These are phyloP conservation scores for Dasyurus viverrinus DNA, from an alignment of 2,113 vertebrate species.

Conservation along the genomic window DNA sequence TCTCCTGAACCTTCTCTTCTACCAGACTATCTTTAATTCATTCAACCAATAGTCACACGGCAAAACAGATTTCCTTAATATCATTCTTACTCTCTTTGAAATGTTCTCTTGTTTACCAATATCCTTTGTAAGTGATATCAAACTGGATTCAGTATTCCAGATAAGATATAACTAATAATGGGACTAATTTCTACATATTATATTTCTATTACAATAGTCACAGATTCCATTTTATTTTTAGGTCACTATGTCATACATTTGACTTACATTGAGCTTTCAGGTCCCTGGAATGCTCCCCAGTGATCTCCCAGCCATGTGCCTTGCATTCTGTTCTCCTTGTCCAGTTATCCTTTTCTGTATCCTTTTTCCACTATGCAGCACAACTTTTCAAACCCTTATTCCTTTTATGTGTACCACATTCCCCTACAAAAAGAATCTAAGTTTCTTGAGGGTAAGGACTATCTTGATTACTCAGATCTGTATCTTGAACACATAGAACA, in stretches of 20 bases:
- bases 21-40: neutral
- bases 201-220: neutral
- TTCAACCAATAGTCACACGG: neutral
- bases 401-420: neutral
- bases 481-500: neutral
- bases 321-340: neutral
- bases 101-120: neutral
- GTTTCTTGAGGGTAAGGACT: neutral
- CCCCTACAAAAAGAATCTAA: neutral
- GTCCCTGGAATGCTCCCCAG: neutral
- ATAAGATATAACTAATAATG: neutral
- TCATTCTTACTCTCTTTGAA: neutral
- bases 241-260: neutral
- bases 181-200: neutral
- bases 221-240: neutral
- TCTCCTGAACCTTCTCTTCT: neutral
- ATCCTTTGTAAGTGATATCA: neutral
- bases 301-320: neutral
- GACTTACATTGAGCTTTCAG: neutral
- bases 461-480: neutral
- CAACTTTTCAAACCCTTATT: neutral
- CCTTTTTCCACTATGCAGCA: neutral
- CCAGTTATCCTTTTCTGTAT: neutral
- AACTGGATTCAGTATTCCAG: neutral
- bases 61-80: neutral